Evolutionary conservation across 2,797 vertebrate genomes (phyloP).

Genomic region (Microhierax caerulescens): DNA sequence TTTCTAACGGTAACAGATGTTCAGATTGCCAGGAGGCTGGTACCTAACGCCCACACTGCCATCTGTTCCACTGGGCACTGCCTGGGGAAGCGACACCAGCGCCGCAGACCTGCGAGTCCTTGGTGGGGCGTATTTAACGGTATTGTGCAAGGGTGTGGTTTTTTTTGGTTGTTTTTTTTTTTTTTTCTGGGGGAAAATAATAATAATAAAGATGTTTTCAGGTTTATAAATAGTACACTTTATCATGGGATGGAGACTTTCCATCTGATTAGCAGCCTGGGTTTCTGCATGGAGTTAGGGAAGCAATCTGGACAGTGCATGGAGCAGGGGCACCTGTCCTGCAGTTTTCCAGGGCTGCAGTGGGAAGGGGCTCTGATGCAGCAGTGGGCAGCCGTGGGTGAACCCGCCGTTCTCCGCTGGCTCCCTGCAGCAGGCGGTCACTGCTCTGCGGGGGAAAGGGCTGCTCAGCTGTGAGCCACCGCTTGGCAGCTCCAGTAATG

Average conservation of each 20-base stretch:
- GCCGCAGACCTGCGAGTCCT: conserved; percentile 52
- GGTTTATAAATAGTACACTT: conserved; percentile 71
- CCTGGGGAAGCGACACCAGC: conserved; percentile 56
- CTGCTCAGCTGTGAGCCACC: neutral
- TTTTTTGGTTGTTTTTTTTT: neutral
- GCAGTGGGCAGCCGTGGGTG: fast-evolving
- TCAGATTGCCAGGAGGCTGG: conserved; percentile 89
- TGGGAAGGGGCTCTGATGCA: neutral
- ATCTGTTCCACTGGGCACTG: conserved; percentile 85
- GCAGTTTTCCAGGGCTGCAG: neutral
- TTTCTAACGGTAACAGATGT: conserved; percentile 94
- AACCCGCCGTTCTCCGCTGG: fast-evolving
- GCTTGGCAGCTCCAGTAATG: neutral
- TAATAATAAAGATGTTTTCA: conserved; percentile 69
- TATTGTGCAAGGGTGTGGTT: neutral
- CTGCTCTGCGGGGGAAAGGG: neutral
- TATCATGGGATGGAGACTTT: conserved; percentile 65
- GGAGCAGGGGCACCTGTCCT: neutral
- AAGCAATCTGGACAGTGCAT: neutral
- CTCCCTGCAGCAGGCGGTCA: fast-evolving
- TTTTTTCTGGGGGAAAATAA: conserved; percentile 57
- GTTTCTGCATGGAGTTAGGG: neutral
- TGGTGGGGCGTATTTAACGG: conserved; percentile 28
- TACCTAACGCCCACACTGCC: conserved; percentile 88
- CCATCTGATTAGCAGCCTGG: conserved; percentile 14